phyloP scores from a whole-genome alignment of 1,140 invertebrate genomes.

The Zaprionus nigranus region DNA sequence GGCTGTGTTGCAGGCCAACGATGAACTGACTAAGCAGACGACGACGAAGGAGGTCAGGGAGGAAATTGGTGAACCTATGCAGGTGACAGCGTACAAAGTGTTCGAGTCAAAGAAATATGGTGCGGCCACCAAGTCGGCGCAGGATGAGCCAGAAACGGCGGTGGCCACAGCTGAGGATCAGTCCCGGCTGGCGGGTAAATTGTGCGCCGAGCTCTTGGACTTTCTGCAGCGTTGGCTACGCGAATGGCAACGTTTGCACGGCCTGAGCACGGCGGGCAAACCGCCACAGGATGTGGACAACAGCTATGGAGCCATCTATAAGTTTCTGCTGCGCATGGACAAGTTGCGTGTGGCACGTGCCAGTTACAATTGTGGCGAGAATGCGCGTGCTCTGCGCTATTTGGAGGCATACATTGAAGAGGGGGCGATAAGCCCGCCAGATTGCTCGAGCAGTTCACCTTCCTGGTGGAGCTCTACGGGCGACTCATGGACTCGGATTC shows the following conservation, averaged over 20 bases:
- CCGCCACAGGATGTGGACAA: slow-evolving; percentile 60
- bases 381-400: slow-evolving; percentile 90
- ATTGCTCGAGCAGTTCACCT: slow-evolving; percentile 87
- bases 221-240: slow-evolving; percentile 90
- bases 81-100: slow-evolving; percentile 47
- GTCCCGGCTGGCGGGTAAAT: slow-evolving; percentile 85
- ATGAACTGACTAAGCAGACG: slow-evolving; percentile 21
- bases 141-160: background rate
- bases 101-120: slow-evolving; percentile 62
- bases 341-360: slow-evolving; percentile 88
- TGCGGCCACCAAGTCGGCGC: slow-evolving; percentile 20
- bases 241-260: slow-evolving; percentile 86
- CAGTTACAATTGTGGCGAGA: slow-evolving; percentile 90
- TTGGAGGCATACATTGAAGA: slow-evolving; percentile 89
- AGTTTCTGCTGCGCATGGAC: slow-evolving; percentile 87
- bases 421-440: slow-evolving; percentile 85
- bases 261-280: slow-evolving; percentile 57
- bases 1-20: slow-evolving; percentile 63
- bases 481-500: slow-evolving; percentile 91
- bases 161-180: slow-evolving; percentile 50
- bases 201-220: slow-evolving; percentile 89
- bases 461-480: slow-evolving; percentile 90
- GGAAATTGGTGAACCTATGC: slow-evolving; percentile 6
- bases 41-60: background rate
- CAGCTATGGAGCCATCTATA: slow-evolving; percentile 82